phyloP scores from a whole-genome alignment of 1,140 invertebrate species.

The Aphis gossypii region DNA sequence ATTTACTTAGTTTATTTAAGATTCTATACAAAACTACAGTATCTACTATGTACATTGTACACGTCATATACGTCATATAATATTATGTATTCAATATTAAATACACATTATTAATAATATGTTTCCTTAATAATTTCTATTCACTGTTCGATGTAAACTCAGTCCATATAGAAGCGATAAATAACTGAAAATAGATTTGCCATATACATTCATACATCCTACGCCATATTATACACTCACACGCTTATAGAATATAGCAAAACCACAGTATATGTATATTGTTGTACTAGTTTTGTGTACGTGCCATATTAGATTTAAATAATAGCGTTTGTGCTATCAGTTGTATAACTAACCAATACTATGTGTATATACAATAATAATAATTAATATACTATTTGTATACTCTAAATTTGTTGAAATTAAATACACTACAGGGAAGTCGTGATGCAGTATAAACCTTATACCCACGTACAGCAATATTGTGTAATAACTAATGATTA shows the following conservation, averaged over 20 bases:
- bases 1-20: not conserved
- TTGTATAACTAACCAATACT: not conserved
- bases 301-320: not conserved
- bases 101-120: not conserved
- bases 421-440: not conserved
- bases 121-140: not conserved
- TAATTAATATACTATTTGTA: not conserved
- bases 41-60: not conserved
- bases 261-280: not conserved
- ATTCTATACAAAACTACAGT: not conserved
- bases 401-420: not conserved
- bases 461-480: not conserved
- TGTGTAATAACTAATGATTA: not conserved
- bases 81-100: not conserved
- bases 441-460: not conserved
- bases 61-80: too few species aligned
- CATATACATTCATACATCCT: not conserved
- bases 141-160: not conserved
- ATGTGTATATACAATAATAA: not conserved
- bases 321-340: not conserved
- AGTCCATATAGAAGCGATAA: not conserved
- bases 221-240: too few species aligned
- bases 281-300: not conserved
- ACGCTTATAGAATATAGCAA: not conserved
- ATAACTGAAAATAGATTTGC: not conserved